Evolutionary conservation across 2,888 invertebrate genomes (phyloP).

Genomic region (Cyclophora albipunctata): DNA sequence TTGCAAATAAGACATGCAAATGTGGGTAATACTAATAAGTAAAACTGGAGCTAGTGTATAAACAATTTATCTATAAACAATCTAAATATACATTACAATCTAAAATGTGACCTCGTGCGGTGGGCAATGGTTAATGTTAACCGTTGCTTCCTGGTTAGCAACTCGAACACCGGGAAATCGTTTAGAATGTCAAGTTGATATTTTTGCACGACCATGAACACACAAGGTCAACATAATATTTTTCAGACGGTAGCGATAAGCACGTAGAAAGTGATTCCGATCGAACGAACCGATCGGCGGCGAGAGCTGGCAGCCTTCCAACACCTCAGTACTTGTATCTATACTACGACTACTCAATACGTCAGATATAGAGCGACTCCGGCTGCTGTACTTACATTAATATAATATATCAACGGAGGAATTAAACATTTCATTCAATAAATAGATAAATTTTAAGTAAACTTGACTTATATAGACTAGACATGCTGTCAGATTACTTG

Average conservation of each 20-base stretch:
- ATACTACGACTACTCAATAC: not conserved
- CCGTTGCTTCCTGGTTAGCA: conserved; percentile 65
- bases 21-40: too few relatives aligned
- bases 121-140: conserved; percentile 58
- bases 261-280: conserved; percentile 67
- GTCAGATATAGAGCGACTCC: too few relatives aligned
- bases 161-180: conserved; percentile 67
- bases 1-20: too few relatives aligned
- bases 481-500: too few relatives aligned
- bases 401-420: too few relatives aligned
- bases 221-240: conserved; percentile 61
- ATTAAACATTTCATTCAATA: too few relatives aligned
- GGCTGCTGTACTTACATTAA: too few relatives aligned
- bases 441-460: too few relatives aligned
- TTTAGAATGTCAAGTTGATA: conserved; percentile 71
- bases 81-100: conserved; percentile 24
- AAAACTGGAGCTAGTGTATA: too few relatives aligned
- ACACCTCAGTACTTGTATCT: not conserved
- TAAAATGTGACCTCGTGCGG: conserved; percentile 43
- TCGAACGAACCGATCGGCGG: conserved; percentile 34
- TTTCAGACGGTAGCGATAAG: conserved; percentile 55
- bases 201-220: conserved; percentile 69
- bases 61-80: conserved; percentile 7
- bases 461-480: too few relatives aligned
- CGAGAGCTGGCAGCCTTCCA: not conserved